A percentile compares a stretch with the other conserved stretches of the same genome.
Conservation (phyloP, 1,140 invertebrate species). For the Campoletis sonorensis region DNA sequence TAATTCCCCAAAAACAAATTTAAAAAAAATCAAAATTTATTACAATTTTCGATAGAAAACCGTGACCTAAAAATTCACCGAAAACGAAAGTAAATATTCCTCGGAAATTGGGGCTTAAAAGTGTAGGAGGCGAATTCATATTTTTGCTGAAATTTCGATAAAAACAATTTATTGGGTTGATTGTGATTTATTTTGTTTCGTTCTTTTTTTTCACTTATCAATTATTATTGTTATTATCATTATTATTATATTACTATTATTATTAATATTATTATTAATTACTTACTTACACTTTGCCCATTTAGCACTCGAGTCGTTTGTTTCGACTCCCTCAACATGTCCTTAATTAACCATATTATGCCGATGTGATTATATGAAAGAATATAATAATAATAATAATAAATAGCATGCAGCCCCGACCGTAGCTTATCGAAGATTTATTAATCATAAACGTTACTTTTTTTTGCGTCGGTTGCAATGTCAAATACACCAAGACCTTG, state of each 20-base stretch:
- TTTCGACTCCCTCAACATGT: not conserved
- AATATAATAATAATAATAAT: not conserved
- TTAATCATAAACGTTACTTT: not conserved
- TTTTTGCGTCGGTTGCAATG: not conserved
- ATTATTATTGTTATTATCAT: too few relatives aligned
- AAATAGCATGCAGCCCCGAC: not conserved
- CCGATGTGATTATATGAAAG: constrained; percentile 2
- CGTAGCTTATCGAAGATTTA: not conserved
- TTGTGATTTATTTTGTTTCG: constrained; percentile 11
- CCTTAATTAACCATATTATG: not conserved
- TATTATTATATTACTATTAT: not conserved
- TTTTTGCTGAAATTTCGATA: not conserved
- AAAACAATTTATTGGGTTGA: constrained; percentile 14
- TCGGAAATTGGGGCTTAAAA: not conserved
- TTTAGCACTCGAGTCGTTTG: not conserved
- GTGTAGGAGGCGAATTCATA: not conserved
- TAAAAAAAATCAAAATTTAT: not conserved
- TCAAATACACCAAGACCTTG: too few relatives aligned
- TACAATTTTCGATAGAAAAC: not conserved
- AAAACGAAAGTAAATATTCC: too few relatives aligned
- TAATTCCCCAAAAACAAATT: too few relatives aligned
- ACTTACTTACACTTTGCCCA: constrained; percentile 8
- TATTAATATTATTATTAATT: not conserved
- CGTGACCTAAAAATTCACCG: not conserved
- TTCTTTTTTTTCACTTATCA: too few relatives aligned